Conservation (phyloP, 2,888 invertebrate genomes). For the Nephrocerus scutellatus region DNA sequence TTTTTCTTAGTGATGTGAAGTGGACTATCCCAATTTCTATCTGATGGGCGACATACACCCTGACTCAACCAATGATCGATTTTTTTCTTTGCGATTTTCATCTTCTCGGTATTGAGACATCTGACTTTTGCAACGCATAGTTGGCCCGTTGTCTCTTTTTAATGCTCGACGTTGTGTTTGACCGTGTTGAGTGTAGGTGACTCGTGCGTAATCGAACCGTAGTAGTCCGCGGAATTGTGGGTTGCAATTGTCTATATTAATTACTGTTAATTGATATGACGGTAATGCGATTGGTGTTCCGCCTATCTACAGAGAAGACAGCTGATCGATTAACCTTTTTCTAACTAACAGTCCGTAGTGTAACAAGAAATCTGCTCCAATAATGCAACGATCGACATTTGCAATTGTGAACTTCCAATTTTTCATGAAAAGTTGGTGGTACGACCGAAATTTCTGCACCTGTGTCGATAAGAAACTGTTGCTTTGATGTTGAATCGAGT, state of each 20-base stretch:
- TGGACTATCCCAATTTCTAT: constrained; percentile 1
- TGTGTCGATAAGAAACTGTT: background rate
- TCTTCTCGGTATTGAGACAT: background rate
- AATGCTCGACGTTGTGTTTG: background rate
- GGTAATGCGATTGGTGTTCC: background rate
- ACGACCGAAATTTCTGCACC: background rate
- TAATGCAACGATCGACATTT: background rate
- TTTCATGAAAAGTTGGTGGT: background rate
- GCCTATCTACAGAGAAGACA: background rate
- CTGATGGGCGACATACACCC: background rate
- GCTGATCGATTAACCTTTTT: background rate
- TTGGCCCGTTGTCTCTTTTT: no score
- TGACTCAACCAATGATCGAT: no score
- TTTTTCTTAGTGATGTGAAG: background rate
- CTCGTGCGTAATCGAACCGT: background rate
- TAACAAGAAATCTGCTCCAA: no score
- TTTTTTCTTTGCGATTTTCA: background rate
- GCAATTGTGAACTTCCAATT: background rate
- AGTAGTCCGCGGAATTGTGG: background rate
- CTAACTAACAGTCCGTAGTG: background rate
- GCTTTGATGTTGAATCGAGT: background rate
- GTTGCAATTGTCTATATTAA: background rate
- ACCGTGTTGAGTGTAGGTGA: background rate
- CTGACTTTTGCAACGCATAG: background rate
- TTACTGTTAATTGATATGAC: background rate